Percentiles rank a stretch among this genome's conserved stretches.
Evolutionary conservation across 2,113 vertebrate species (phyloP).

Genomic region (Atractosteus spatula): DNA sequence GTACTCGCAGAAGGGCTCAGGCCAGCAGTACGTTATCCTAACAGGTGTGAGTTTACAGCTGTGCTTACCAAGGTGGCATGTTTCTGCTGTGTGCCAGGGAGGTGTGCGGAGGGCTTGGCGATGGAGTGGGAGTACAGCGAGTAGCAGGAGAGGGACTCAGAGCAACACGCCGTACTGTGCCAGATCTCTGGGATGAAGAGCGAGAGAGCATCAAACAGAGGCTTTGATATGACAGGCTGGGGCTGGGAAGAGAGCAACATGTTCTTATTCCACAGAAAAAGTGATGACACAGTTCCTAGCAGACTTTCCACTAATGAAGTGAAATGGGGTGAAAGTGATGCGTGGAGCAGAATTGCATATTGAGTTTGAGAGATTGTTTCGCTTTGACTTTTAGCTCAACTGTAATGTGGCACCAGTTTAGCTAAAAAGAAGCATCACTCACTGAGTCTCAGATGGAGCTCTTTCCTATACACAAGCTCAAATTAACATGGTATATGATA

Average conservation of each 20-base stretch:
- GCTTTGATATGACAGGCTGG: background rate
- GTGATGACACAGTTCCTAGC: background rate
- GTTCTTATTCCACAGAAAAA: background rate
- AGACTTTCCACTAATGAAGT: background rate
- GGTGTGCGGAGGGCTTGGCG: conserved; percentile 29
- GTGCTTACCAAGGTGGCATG: conserved; percentile 27
- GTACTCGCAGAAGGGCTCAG: conserved; percentile 47
- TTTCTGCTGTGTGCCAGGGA: conserved; percentile 31
- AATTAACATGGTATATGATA: too few relatives aligned
- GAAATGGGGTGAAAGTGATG: background rate
- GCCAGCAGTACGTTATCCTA: conserved; percentile 47
- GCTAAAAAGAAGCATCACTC: too few relatives aligned
- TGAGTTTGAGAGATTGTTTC: too few relatives aligned
- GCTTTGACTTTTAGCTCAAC: too few relatives aligned
- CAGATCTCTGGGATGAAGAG: background rate
- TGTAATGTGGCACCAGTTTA: too few relatives aligned
- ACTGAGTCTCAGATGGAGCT: too few relatives aligned
- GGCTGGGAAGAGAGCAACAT: background rate
- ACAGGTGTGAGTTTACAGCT: conserved; percentile 47
- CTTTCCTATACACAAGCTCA: too few relatives aligned
- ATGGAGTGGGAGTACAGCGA: conserved; percentile 21
- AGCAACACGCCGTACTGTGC: conserved; percentile 1
- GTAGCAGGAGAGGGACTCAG: conserved; percentile 8
- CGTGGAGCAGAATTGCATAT: background rate
- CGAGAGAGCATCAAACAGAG: background rate